Evolutionary conservation across 1,140 invertebrate species (phyloP).

Genomic region (Capitella teleta): DNA sequence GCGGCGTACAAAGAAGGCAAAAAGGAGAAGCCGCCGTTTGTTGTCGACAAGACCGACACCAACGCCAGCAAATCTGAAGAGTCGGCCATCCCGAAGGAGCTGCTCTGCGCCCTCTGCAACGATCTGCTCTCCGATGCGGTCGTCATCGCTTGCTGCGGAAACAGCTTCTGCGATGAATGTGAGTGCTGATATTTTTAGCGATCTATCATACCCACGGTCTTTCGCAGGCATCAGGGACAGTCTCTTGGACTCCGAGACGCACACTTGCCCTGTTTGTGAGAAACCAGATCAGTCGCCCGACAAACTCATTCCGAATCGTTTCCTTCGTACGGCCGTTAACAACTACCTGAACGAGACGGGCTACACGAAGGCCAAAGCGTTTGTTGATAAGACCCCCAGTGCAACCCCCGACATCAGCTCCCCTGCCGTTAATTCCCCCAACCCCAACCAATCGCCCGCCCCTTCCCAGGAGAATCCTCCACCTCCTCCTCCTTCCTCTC

Average conservation of each 20-base stretch:
- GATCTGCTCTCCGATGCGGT: constrained; percentile 91
- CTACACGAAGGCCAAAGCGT: constrained; percentile 42
- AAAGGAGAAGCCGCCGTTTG: constrained; percentile 53
- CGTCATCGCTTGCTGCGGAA: constrained; percentile 92
- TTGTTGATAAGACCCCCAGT: neutral
- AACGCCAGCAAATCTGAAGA: constrained; percentile 43
- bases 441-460: neutral
- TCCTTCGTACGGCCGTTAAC: constrained; percentile 72
- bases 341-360: constrained; percentile 83
- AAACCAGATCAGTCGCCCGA: constrained; percentile 85
- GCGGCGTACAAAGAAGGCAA: constrained; percentile 67
- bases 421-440: neutral
- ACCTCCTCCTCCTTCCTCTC: neutral
- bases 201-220: neutral
- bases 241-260: constrained; percentile 81
- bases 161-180: constrained; percentile 98
- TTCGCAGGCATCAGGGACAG: constrained; percentile 67
- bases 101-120: constrained; percentile 81
- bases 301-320: constrained; percentile 83
- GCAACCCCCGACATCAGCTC: neutral
- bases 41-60: constrained; percentile 44
- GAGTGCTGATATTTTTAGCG: constrained; percentile 37
- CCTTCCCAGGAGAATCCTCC: neutral
- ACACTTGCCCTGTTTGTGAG: constrained; percentile 85
- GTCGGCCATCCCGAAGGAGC: constrained; percentile 65